These are phyloP conservation scores for Pantherophis vulpinus DNA, from an alignment of 2,797 vertebrate species.

Conservation along the genomic window DNA sequence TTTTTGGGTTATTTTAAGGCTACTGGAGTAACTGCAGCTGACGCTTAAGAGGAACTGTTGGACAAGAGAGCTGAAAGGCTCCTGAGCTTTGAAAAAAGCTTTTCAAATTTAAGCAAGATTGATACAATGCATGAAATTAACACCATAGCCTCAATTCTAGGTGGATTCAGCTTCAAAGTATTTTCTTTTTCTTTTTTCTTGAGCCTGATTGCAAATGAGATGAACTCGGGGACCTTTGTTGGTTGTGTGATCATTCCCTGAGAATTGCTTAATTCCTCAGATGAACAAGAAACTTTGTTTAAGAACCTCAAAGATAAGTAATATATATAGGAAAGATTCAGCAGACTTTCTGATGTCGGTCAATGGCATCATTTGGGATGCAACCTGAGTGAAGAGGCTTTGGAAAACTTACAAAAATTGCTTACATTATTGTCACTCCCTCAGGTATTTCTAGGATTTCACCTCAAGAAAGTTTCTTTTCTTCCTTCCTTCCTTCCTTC, in stretches of 20 bases:
- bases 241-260: background rate
- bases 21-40: background rate
- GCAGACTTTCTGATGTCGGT: background rate
- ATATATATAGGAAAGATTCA: background rate
- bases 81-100: background rate
- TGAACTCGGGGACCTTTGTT: background rate
- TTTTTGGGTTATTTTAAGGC: background rate
- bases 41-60: background rate
- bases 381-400: background rate
- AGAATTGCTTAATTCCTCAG: background rate
- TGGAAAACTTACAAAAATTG: conserved; percentile 17
- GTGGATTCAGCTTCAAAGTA: background rate
- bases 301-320: background rate
- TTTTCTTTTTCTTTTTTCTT: background rate
- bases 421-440: conserved; percentile 1
- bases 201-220: background rate
- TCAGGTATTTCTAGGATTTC: conserved; percentile 7
- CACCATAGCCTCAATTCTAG: background rate
- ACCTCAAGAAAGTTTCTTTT: background rate
- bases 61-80: background rate
- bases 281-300: background rate
- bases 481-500: background rate
- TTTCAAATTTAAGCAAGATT: background rate
- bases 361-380: background rate
- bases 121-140: background rate